These are phyloP conservation scores for Grus americana DNA, from an alignment of 2,113 vertebrate species.

Conservation along the genomic window DNA sequence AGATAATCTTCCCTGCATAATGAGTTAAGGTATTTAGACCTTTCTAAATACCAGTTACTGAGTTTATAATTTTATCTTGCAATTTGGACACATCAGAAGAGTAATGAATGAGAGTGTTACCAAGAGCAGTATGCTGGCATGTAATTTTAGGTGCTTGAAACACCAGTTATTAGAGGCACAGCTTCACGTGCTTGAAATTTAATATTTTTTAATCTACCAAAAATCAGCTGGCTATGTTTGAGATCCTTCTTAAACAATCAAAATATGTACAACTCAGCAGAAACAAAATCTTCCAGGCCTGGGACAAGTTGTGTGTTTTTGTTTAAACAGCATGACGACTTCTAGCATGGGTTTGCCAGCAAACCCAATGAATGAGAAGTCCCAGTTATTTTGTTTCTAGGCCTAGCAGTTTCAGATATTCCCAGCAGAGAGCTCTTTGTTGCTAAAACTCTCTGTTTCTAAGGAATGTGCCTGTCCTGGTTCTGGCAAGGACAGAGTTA, in stretches of 20 bases:
- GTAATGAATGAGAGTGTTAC: neutral
- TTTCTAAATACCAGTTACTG: neutral
- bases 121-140: neutral
- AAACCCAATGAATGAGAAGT: neutral
- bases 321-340: neutral
- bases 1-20: neutral
- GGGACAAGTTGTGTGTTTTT: neutral
- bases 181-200: neutral
- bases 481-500: no score
- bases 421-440: constrained; percentile 9
- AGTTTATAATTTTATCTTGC: neutral
- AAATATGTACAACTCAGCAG: neutral
- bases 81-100: neutral
- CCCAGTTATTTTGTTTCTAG: neutral
- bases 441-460: neutral
- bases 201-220: neutral
- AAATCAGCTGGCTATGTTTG: neutral
- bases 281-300: neutral
- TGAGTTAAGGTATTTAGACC: neutral
- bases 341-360: neutral
- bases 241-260: neutral
- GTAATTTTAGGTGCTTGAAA: neutral
- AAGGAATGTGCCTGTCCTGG: neutral
- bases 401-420: neutral
- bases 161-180: neutral